Evolutionary conservation across 2,888 invertebrate species (phyloP), one percentile per base, ranked within the genome.

Genomic region (Herminia tarsipennalis): DNA sequence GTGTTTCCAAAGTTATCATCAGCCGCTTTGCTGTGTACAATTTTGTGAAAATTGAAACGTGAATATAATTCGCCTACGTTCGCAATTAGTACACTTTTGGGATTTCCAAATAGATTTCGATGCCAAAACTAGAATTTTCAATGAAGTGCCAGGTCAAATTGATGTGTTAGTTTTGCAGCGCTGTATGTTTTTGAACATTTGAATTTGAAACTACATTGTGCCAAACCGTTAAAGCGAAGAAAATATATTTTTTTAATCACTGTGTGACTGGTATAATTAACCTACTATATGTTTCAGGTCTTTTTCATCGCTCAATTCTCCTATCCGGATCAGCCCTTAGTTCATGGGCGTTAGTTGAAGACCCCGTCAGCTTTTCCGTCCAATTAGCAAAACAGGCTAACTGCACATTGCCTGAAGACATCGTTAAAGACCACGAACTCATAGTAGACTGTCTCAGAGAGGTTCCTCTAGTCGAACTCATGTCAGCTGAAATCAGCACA

Each of bases 341-440:
- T 36, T 96, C 97, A 0, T 98, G 97, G 97, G 97, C 98, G 0
- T 89, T 96, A 49, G 96, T 98, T 3, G 96, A 97, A 78, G 97
- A 96, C 83, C 97, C 96, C 0, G 96, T 95, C 30, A 94, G 94
- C 70, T 98, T 94, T 86, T 96, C 96, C 70, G 93, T 96, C 66
- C 95, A 96, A 82, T 88, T 97, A 66, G 96, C 97, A 5, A 94
- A 94, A 63, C 95, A 95, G 71, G 94, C 96, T 8, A 97, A 97
- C 88, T 97, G 97, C 78, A 93, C 95, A 0, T 93, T 96, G 51
- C 96, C 97, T 1, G 96, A 95, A 63, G 96, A 97, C 76, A 92
- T 97, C 34, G 94, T 95, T 39, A 95, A 95, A 78, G 95, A 96
- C 80, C 96, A 97, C 79, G 97, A 97, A 80, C 92, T 94, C 47